Conservation (phyloP, 1,140 invertebrate species). For the Leptinotarsa undecemlineata region DNA sequence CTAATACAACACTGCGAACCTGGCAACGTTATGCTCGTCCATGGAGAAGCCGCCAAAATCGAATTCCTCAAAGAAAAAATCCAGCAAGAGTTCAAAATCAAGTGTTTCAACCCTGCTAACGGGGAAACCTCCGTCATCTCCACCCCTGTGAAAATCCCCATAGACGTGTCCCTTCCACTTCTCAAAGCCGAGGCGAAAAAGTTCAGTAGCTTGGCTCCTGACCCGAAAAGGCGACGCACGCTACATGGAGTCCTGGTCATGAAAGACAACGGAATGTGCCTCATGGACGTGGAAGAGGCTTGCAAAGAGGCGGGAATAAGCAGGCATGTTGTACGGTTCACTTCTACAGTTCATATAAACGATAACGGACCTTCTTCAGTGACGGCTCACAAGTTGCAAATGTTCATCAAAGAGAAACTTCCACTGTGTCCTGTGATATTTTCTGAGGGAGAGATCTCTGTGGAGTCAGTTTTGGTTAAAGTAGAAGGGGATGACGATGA, state of each 20-base stretch:
- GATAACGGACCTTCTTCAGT: slow-evolving; percentile 76
- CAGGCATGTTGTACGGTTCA: slow-evolving; percentile 80
- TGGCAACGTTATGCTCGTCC: slow-evolving; percentile 95
- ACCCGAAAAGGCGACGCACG: slow-evolving; percentile 81
- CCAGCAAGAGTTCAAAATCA: slow-evolving; percentile 85
- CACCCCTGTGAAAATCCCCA: slow-evolving; percentile 84
- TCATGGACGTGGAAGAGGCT: slow-evolving; percentile 88
- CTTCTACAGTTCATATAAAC: slow-evolving; percentile 83
- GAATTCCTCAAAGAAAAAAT: slow-evolving; percentile 93
- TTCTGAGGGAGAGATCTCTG: slow-evolving; percentile 80
- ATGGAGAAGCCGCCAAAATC: slow-evolving; percentile 90
- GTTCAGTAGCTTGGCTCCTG: slow-evolving; percentile 80
- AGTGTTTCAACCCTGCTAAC: slow-evolving; percentile 96
- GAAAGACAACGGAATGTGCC: slow-evolving; percentile 82
- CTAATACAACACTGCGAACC: slow-evolving; percentile 98
- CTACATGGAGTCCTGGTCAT: slow-evolving; percentile 91
- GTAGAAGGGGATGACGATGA: slow-evolving; percentile 79
- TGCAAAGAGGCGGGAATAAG: slow-evolving; percentile 87
- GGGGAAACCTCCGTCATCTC: slow-evolving; percentile 90
- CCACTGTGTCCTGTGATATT: slow-evolving; percentile 77
- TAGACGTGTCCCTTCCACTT: slow-evolving; percentile 85
- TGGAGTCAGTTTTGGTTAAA: slow-evolving; percentile 87
- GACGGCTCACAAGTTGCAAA: slow-evolving; percentile 79
- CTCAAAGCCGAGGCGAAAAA: slow-evolving; percentile 80
- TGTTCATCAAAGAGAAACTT: slow-evolving; percentile 74